phyloP scores from a whole-genome alignment of 2,888 invertebrate genomes.

The Hetaerina titia region DNA sequence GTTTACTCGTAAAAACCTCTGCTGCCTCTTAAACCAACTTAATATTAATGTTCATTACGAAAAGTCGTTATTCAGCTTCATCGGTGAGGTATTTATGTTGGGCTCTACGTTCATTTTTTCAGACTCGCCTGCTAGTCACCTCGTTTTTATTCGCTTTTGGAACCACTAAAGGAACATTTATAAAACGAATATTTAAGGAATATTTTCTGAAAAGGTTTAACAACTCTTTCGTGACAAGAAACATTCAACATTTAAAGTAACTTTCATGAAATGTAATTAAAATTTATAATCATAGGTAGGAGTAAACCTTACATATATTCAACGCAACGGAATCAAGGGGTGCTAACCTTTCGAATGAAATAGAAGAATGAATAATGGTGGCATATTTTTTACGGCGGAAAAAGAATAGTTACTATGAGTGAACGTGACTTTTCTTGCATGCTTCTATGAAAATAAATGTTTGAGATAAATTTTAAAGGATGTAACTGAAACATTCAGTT shows the following conservation, averaged over 20 bases:
- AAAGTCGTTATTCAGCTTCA: slow-evolving; percentile 34
- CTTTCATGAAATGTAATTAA: not conserved
- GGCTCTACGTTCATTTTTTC: not conserved
- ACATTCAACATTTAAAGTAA: not conserved
- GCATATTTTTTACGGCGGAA: no score
- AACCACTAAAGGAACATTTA: not conserved
- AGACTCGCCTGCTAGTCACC: not conserved
- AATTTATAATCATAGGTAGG: not conserved
- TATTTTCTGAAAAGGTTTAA: not conserved
- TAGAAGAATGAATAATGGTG: no score
- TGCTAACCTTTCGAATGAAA: no score
- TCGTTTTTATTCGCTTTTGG: not conserved
- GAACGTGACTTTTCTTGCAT: no score
- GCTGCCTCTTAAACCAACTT: not conserved
- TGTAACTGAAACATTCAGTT: no score
- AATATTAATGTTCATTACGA: slow-evolving; percentile 59
- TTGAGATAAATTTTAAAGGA: no score
- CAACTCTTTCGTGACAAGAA: not conserved
- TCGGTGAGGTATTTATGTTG: slow-evolving; percentile 20
- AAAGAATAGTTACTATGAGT: no score
- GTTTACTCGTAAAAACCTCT: slow-evolving; percentile 36
- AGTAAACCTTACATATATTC: no score
- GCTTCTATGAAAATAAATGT: no score
- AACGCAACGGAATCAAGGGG: no score
- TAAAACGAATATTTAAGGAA: not conserved